These are phyloP conservation scores for Micrasema minimum DNA, from an alignment of 1,140 invertebrate genomes.

Conservation along the genomic window DNA sequence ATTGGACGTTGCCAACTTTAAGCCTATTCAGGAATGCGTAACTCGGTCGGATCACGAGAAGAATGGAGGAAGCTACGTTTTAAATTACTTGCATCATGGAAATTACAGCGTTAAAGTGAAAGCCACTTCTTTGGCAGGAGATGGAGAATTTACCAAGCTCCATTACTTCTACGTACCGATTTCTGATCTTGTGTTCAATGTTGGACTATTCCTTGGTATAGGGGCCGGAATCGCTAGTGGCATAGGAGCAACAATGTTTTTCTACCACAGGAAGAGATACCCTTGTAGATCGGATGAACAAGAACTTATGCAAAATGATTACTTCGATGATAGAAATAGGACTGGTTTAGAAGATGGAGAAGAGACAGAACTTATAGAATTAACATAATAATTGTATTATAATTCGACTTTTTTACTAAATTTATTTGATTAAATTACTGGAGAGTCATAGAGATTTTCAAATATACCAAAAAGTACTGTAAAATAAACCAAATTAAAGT, in stretches of 20 bases:
- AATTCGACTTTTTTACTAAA: constrained; percentile 7
- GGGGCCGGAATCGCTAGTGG: background rate
- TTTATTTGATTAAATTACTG: constrained; percentile 15
- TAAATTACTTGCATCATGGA: constrained; percentile 67
- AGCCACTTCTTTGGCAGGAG: constrained; percentile 72
- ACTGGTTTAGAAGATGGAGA: background rate
- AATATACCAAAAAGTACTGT: too few relatives aligned
- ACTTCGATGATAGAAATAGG: background rate
- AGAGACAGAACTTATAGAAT: constrained; percentile 2
- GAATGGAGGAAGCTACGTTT: constrained; percentile 45
- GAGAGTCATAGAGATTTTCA: too few relatives aligned
- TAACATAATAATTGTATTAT: background rate
- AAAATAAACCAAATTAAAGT: too few relatives aligned
- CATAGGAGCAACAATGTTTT: background rate
- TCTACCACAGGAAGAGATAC: constrained; percentile 4
- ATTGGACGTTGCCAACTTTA: constrained; percentile 56
- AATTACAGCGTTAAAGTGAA: constrained; percentile 72
- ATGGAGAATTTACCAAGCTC: constrained; percentile 66
- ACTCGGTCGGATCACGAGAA: constrained; percentile 56
- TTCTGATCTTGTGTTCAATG: constrained; percentile 3
- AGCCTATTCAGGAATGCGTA: constrained; percentile 59
- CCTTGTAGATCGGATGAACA: background rate
- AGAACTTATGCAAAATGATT: background rate
- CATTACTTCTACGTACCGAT: constrained; percentile 15
- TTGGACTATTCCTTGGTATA: constrained; percentile 22